Conservation (phyloP, 2,888 invertebrate species). For the Plebejus argus region DNA sequence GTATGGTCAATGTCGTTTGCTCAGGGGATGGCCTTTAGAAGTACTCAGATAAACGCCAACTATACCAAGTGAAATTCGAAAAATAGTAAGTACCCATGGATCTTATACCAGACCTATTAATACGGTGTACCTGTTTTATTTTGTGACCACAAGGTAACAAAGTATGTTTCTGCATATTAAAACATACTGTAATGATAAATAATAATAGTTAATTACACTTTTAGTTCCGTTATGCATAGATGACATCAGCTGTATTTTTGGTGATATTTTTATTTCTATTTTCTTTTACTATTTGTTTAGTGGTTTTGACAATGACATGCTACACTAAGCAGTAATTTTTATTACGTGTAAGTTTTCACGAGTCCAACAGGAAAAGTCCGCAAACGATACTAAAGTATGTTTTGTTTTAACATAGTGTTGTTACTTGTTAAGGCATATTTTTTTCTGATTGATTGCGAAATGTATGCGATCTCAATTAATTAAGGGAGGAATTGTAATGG, state of each 20-base stretch:
- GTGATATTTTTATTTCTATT: slow-evolving; percentile 8
- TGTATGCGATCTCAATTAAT: background rate
- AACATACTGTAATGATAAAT: no score
- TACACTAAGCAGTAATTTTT: background rate
- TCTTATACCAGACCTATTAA: no score
- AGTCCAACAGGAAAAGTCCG: background rate
- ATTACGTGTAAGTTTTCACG: background rate
- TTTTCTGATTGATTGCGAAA: background rate
- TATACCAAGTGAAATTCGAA: no score
- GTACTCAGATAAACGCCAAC: no score
- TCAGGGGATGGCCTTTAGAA: no score
- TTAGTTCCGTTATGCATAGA: background rate
- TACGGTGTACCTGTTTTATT: no score
- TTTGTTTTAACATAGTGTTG: background rate
- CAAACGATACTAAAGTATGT: background rate
- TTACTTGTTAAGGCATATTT: background rate
- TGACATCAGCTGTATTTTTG: slow-evolving; percentile 10
- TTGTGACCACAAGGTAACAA: no score
- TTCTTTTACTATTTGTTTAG: background rate
- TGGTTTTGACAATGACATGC: background rate
- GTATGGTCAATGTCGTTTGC: no score
- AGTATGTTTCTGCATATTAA: no score
- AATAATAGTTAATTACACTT: background rate
- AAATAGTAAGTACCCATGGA: no score
- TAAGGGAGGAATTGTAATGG: no score